phyloP scores from a whole-genome alignment of 2,113 vertebrate species.

The Phalacrocorax pelagicus region DNA sequence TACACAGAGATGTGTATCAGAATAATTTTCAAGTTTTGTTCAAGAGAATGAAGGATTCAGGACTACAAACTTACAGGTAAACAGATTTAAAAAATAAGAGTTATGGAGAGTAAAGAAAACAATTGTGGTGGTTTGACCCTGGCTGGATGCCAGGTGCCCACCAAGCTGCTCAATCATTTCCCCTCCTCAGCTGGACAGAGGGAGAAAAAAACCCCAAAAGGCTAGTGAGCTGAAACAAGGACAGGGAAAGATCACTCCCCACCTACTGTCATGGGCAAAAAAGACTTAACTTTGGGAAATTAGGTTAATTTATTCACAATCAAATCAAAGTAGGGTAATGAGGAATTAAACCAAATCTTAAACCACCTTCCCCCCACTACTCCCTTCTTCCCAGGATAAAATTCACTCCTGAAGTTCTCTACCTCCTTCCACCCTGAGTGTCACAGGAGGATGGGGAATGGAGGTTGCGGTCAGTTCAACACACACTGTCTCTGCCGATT shows the following conservation, averaged over 20 bases:
- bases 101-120: neutral
- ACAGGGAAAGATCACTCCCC: neutral
- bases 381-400: neutral
- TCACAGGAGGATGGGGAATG: rapidly evolving
- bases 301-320: neutral
- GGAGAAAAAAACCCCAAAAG: neutral
- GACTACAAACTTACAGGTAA: neutral
- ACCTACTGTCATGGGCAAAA: rapidly evolving
- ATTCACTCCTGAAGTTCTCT: neutral
- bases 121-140: rapidly evolving
- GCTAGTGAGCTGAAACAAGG: rapidly evolving
- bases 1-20: neutral
- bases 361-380: rapidly evolving
- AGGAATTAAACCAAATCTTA: neutral
- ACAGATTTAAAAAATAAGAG: neutral
- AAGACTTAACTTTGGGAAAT: neutral
- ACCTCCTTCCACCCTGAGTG: rapidly evolving
- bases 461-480: rapidly evolving
- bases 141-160: rapidly evolving
- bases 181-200: rapidly evolving
- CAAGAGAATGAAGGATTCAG: neutral
- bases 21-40: neutral
- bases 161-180: rapidly evolving
- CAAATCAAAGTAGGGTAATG: neutral
- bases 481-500: rapidly evolving